Conservation (phyloP, 2,113 vertebrate genomes). For the Pterocles gutturalis region DNA sequence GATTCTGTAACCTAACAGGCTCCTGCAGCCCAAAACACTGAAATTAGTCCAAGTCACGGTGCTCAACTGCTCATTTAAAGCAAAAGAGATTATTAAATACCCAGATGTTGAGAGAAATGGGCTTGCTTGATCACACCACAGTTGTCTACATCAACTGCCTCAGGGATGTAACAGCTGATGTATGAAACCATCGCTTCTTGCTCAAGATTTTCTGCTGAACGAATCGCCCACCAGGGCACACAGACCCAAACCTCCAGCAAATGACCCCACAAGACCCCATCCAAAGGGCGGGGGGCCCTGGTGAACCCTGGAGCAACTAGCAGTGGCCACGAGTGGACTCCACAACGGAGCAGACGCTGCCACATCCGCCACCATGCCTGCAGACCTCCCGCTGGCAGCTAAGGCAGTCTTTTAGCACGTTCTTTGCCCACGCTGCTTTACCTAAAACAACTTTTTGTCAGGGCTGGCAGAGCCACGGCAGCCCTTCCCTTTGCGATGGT, state of each 20-base stretch:
- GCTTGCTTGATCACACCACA: background rate
- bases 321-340: background rate
- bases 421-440: background rate
- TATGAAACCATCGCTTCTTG: background rate
- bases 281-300: background rate
- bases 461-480: background rate
- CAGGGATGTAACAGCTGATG: background rate
- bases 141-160: background rate
- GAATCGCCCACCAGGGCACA: background rate
- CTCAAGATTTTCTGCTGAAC: background rate
- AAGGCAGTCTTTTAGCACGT: background rate
- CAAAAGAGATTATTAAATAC: background rate
- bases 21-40: background rate
- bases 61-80: background rate
- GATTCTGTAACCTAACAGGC: background rate
- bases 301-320: background rate
- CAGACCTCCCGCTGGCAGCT: background rate
- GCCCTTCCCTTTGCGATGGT: background rate
- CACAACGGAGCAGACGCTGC: background rate
- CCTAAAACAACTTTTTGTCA: background rate
- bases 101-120: background rate
- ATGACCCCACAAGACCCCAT: rapidly evolving
- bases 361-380: background rate
- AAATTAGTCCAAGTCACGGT: background rate
- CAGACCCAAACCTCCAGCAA: background rate